These are phyloP conservation scores for Acyrthosiphon pisum DNA, from an alignment of 1,140 invertebrate species.

Conservation along the genomic window DNA sequence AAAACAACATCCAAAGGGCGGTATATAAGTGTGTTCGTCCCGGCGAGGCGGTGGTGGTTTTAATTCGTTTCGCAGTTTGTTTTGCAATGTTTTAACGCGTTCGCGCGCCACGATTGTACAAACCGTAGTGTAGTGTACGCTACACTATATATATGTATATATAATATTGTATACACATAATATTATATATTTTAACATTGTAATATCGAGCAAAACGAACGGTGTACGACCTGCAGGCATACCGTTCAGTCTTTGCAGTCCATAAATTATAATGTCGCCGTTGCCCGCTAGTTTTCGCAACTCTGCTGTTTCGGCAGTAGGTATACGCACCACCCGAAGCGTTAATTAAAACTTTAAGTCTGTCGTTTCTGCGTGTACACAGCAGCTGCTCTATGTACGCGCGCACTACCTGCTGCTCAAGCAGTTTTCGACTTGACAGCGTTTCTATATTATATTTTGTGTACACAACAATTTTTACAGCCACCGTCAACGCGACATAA, in stretches of 20 bases:
- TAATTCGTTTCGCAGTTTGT: slow-evolving; percentile 35
- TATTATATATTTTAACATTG: not conserved
- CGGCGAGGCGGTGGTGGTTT: not conserved
- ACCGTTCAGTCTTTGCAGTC: slow-evolving; percentile 31
- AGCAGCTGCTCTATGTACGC: not conserved
- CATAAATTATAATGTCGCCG: slow-evolving; percentile 33
- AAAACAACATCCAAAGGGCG: not conserved
- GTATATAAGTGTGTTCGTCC: not conserved
- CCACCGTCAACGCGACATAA: not conserved
- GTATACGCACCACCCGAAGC: not conserved
- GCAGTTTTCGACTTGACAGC: not conserved
- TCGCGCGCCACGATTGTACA: not conserved
- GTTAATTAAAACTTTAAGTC: slow-evolving; percentile 52
- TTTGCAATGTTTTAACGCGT: slow-evolving; percentile 27
- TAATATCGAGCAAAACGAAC: slow-evolving; percentile 5
- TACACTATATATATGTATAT: not conserved
- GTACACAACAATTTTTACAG: not conserved
- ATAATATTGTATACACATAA: not conserved
- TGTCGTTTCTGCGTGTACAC: not conserved
- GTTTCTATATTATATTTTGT: not conserved
- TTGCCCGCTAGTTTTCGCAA: not conserved
- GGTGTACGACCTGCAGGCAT: not conserved
- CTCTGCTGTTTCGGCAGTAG: not conserved
- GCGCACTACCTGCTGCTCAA: not conserved
- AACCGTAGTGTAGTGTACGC: no score